These are phyloP conservation scores for Indri indri DNA, from an alignment of 2,113 vertebrate genomes.

Conservation along the genomic window DNA sequence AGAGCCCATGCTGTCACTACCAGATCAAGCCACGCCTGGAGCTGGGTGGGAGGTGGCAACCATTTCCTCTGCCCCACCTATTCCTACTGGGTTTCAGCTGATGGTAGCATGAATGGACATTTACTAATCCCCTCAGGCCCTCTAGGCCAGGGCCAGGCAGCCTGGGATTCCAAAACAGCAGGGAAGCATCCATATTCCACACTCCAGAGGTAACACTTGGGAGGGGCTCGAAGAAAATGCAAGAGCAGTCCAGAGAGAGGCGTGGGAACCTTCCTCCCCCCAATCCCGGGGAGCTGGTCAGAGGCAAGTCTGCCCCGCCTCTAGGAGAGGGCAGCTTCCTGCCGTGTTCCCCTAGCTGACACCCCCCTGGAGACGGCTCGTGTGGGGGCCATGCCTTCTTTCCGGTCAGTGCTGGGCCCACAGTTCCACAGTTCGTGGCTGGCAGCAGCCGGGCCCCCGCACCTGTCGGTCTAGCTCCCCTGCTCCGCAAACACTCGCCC, in stretches of 20 bases:
- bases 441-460: constrained; percentile 45
- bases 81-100: background rate
- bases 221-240: background rate
- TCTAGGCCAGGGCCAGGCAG: background rate
- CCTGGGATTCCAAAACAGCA: background rate
- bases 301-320: background rate
- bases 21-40: background rate
- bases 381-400: background rate
- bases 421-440: constrained; percentile 34
- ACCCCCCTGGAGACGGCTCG: background rate
- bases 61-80: background rate
- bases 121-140: background rate
- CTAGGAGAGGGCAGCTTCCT: background rate
- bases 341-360: background rate
- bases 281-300: background rate
- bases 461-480: constrained; percentile 30
- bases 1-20: background rate
- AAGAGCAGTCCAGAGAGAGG: background rate
- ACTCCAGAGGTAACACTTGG: background rate
- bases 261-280: background rate
- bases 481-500: constrained; percentile 34
- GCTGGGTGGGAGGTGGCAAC: background rate
- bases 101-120: background rate
- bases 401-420: background rate
- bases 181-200: background rate